Base-by-base conservation (phyloP, 2,888 invertebrate genomes). In the Sarcophaga rosellei region DNA sequence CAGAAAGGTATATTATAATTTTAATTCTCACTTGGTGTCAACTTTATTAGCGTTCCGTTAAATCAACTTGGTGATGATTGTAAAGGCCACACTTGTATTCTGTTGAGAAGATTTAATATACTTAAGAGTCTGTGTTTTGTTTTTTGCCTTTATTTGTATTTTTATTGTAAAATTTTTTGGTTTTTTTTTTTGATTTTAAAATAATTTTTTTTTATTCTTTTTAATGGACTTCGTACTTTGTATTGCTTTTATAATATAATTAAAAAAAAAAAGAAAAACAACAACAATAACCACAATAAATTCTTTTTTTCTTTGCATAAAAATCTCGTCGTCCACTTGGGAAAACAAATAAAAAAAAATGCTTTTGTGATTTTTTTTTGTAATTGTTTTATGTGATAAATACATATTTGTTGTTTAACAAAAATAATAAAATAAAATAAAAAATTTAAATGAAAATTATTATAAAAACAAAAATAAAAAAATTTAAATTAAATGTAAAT, bases 401-500 rank as follows among this genome's bases (percentile, higher is more conserved):
- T 44, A n/a, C n/a, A n/a, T n/a, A 59, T 68, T 79, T 72, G 78
- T 78, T 78, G 79, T 45, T 72, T 15, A 20, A 69, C 20, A 70
- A 61, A 62, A 23, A 47, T 23, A 11, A 68, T 20, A 23, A 44
- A 59, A 25, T 20, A 12, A 61, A 72, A 61, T 35, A 62, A 45
- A 47, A 25, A 15, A 65, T 12, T 21, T 0, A 20, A 65, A 61
- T 3, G 0, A 35, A 10, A 35, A 35, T 35, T 8, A 35, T 35
- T 35, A 10, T 8, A 35, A 35, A 35, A 35, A 35, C 35, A 35
- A 8, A 25, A 25, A 25, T 0, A 63, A 15, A 63, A 25, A 65
- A 25, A 65, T 25, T 3, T 35, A 25, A 21, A 5, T 5, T 15
- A 57, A 57, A 15, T 57, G 57, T 57, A 35, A 35, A 35, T 35